phyloP scores from a whole-genome alignment of 2,888 invertebrate species.

The Drosophila leonis region DNA sequence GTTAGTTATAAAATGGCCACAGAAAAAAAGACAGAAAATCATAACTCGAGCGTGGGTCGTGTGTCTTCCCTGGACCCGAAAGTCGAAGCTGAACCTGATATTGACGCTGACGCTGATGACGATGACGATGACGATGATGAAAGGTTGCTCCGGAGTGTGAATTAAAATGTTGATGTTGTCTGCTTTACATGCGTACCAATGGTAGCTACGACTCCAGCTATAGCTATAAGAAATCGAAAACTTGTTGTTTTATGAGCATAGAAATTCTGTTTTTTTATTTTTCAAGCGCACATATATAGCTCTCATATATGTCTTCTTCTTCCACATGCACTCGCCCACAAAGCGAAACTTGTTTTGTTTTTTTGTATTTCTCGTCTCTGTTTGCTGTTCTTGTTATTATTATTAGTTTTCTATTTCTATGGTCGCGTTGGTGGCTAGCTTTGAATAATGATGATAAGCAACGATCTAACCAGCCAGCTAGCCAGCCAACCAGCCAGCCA shows the following conservation, averaged over 20 bases:
- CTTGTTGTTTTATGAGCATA: conserved; percentile 77
- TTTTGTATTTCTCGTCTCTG: conserved; percentile 58
- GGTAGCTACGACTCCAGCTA: conserved; percentile 8
- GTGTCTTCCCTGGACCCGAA: conserved; percentile 48
- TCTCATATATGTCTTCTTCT: conserved; percentile 3
- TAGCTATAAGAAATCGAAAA: conserved; percentile 63
- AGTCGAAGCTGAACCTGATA: conserved; percentile 71
- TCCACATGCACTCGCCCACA: conserved; percentile 57
- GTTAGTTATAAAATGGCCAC: conserved; percentile 80
- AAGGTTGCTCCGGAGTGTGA: conserved; percentile 70
- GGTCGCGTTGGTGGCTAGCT: conserved; percentile 77
- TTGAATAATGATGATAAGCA: conserved; percentile 82
- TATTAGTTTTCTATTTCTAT: conserved; percentile 70
- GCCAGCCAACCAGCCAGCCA: neutral
- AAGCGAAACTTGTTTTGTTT: conserved; percentile 57
- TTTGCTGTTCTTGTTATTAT: conserved; percentile 79
- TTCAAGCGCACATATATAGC: conserved; percentile 24
- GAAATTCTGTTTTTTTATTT: conserved; percentile 59
- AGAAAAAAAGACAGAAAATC: conserved; percentile 52
- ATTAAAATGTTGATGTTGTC: conserved; percentile 66
- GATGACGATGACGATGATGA: conserved; percentile 54
- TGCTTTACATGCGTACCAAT: conserved; percentile 64
- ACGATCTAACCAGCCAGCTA: conserved; percentile 43
- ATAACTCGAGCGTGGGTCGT: conserved; percentile 78
- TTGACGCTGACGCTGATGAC: conserved; percentile 45